Percentiles rank a stretch among this genome's conserved stretches.
phyloP scores from a whole-genome alignment of 2,113 vertebrate species.

The Acinonyx jubatus region DNA sequence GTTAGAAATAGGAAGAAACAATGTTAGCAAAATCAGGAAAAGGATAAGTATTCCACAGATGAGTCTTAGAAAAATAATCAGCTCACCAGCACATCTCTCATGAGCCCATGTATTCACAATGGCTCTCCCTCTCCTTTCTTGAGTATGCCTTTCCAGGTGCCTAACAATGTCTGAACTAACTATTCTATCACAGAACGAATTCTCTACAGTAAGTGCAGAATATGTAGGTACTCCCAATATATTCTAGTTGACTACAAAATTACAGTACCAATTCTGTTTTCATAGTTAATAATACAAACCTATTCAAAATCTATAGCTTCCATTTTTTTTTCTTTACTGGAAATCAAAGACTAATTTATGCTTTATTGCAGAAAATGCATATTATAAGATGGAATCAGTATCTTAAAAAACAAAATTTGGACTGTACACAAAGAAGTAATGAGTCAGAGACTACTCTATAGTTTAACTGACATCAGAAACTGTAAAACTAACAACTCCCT shows the following conservation, averaged over 20 bases:
- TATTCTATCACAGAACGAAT: not conserved
- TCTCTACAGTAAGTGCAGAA: not conserved
- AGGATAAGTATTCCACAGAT: not conserved
- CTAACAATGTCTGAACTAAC: too few species aligned
- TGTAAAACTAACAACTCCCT: not conserved
- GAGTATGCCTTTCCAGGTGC: accelerated
- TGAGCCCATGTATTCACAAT: not conserved
- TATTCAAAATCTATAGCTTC: not conserved
- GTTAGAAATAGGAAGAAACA: not conserved
- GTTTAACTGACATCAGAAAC: not conserved
- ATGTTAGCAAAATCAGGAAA: not conserved
- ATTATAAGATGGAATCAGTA: not conserved
- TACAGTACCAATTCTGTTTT: not conserved
- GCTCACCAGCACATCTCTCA: not conserved
- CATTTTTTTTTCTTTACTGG: not conserved
- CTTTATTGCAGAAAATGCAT: constrained; percentile 14
- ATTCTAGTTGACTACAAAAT: not conserved
- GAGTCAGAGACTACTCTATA: not conserved
- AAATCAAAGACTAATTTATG: constrained; percentile 29
- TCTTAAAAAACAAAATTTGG: not conserved
- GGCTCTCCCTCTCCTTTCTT: not conserved
- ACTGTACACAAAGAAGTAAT: not conserved
- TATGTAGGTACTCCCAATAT: not conserved
- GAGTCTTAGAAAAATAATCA: not conserved
- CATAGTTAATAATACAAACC: not conserved